phyloP scores from a whole-genome alignment of 1,140 invertebrate species.

The Semibalanus balanoides region DNA sequence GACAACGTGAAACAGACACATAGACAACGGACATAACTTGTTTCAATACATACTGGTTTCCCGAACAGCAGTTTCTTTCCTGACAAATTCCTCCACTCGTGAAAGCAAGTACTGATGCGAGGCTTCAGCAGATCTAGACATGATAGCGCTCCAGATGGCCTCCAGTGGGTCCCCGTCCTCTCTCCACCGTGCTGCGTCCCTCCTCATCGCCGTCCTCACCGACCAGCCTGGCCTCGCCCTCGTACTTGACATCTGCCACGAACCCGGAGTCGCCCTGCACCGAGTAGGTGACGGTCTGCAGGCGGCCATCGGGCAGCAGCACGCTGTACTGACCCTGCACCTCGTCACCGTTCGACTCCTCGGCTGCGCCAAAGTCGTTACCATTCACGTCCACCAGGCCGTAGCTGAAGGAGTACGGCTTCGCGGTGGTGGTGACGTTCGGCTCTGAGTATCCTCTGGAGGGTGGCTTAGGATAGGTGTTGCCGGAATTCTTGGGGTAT shows the following conservation, averaged over 20 bases:
- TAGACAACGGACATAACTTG: no score
- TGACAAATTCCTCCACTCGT: no score
- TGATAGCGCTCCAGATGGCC: neutral
- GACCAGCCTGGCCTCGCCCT: neutral
- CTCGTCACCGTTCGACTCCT: slow-evolving; percentile 8
- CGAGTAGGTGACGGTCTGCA: slow-evolving; percentile 10
- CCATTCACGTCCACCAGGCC: neutral
- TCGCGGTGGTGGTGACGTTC: neutral
- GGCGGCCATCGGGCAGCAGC: slow-evolving; percentile 12
- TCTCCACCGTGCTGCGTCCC: neutral
- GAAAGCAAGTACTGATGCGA: no score
- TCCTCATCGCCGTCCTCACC: neutral
- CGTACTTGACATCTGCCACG: neutral
- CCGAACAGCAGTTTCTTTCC: no score
- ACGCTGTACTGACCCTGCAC: slow-evolving; percentile 13
- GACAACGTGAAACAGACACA: no score
- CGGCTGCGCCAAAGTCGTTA: slow-evolving; percentile 5
- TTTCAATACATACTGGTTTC: no score
- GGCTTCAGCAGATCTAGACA: no score
- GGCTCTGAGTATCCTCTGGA: no score
- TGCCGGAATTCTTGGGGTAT: neutral
- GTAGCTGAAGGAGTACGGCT: neutral
- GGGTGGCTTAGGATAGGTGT: neutral
- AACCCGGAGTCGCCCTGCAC: slow-evolving; percentile 7
- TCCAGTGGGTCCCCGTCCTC: neutral